A percentile compares a stretch with the other conserved stretches of the same genome.
Conservation (phyloP, 2,113 vertebrate genomes). For the Brachyistius frenatus region DNA sequence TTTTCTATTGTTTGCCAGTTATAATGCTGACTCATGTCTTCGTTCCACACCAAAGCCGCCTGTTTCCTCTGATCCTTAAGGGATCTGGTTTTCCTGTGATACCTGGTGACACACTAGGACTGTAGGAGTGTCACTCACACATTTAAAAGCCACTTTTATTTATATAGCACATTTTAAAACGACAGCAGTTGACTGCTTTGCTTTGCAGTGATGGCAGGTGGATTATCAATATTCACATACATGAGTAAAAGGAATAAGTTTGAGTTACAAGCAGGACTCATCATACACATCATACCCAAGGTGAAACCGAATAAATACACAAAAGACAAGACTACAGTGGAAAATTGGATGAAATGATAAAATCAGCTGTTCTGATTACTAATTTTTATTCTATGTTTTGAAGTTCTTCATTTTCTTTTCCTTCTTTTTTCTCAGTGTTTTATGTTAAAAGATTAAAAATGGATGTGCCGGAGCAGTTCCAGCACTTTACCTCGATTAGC, state of each 20-base stretch:
- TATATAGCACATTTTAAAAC: not conserved
- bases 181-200: too few species aligned
- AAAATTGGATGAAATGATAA: too few species aligned
- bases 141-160: too few species aligned
- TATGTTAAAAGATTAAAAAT: conserved; percentile 32
- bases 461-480: conserved; percentile 18
- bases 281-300: too few species aligned
- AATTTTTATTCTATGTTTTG: not conserved
- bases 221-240: too few species aligned
- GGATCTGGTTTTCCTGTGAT: conserved; percentile 40
- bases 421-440: conserved; percentile 1
- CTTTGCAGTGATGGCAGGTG: too few species aligned
- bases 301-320: too few species aligned
- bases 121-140: conserved; percentile 13
- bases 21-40: not conserved
- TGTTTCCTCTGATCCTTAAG: not conserved
- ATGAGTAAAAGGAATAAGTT: too few species aligned
- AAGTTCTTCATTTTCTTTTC: not conserved
- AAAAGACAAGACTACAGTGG: too few species aligned
- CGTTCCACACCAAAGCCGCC: conserved; percentile 20
- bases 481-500: conserved; percentile 6
- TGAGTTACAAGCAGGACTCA: too few species aligned
- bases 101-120: conserved; percentile 9
- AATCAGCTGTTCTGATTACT: not conserved
- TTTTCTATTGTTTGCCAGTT: not conserved